These are phyloP conservation scores for Prosopocoilus inquinatus DNA, from an alignment of 2,888 invertebrate genomes.

Conservation along the genomic window DNA sequence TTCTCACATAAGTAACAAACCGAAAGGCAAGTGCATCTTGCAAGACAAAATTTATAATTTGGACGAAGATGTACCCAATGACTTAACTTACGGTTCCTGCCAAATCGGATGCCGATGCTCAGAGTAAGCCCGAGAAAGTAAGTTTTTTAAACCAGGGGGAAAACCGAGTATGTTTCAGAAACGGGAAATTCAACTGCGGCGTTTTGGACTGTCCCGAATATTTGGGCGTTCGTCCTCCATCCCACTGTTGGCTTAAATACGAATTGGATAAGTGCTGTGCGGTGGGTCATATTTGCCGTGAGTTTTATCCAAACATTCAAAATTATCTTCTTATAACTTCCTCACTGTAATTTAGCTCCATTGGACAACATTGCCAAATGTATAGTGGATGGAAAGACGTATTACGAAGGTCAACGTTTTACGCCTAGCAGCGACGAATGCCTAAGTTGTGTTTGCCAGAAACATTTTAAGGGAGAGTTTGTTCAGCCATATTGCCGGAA, in stretches of 20 bases:
- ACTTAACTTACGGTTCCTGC: constrained; percentile 21
- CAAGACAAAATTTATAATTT: constrained; percentile 20
- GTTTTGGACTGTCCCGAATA: constrained; percentile 32
- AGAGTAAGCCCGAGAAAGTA: constrained; percentile 2
- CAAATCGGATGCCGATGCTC: constrained; percentile 21
- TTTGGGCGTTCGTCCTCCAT: constrained; percentile 15
- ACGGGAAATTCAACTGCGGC: constrained; percentile 26
- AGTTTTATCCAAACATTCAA: constrained; percentile 4
- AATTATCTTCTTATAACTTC: not conserved
- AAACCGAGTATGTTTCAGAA: constrained; percentile 1
- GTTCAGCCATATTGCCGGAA: constrained; percentile 27
- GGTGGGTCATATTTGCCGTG: constrained; percentile 23
- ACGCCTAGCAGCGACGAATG: constrained; percentile 20
- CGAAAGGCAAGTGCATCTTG: constrained; percentile 22
- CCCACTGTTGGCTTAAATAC: constrained; percentile 16
- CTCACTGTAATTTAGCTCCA: constrained; percentile 11
- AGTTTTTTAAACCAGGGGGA: constrained; percentile 1
- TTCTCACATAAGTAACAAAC: constrained; percentile 16
- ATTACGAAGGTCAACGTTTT: constrained; percentile 26
- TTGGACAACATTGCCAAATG: constrained; percentile 15
- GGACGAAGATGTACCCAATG: constrained; percentile 13
- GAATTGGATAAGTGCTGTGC: constrained; percentile 23
- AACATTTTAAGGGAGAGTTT: constrained; percentile 26
- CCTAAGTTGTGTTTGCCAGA: constrained; percentile 25
- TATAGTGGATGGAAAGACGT: constrained; percentile 16